A percentile compares a stretch with the other conserved stretches of the same genome.
Conservation (phyloP, 2,888 invertebrate species). For the Hypomecis punctinalis region DNA sequence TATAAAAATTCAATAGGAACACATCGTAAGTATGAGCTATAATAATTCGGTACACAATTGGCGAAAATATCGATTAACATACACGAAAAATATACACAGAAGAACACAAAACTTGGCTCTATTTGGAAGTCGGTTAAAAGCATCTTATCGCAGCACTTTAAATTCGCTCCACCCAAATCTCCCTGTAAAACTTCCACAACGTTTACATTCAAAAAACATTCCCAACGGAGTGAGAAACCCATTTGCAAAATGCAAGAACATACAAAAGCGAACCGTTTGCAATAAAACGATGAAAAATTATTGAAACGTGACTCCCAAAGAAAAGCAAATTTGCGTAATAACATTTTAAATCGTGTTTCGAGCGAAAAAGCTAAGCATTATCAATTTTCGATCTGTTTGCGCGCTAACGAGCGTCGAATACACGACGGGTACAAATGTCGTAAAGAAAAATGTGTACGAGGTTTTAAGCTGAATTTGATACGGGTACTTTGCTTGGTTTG, state of each 20-base stretch:
- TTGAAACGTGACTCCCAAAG: constrained; percentile 12
- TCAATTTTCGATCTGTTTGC: constrained; percentile 11
- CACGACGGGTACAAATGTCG: constrained; percentile 10
- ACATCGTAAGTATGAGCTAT: too few species aligned
- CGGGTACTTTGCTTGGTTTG: not conserved
- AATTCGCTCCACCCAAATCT: not conserved
- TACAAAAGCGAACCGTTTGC: constrained; percentile 13
- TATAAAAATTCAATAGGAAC: too few species aligned
- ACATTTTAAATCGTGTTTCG: constrained; percentile 17
- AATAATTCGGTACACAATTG: too few species aligned
- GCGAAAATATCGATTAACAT: too few species aligned
- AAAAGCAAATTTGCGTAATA: constrained; percentile 13
- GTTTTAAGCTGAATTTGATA: constrained; percentile 9
- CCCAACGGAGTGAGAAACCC: constrained; percentile 4
- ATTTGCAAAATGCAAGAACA: constrained; percentile 14
- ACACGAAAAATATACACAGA: too few species aligned
- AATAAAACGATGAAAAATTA: constrained; percentile 24
- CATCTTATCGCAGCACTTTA: too few species aligned
- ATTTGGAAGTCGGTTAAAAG: too few species aligned
- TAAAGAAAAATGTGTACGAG: constrained; percentile 12
- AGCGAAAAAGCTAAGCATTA: constrained; percentile 12
- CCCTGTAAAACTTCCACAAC: not conserved
- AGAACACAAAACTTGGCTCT: too few species aligned
- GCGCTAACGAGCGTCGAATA: constrained; percentile 15
- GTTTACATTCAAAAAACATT: not conserved